A percentile compares a stretch with the other conserved stretches of the same genome.
Evolutionary conservation across 2,888 invertebrate genomes (phyloP).

Genomic region (Flabesymbios commensalis): DNA sequence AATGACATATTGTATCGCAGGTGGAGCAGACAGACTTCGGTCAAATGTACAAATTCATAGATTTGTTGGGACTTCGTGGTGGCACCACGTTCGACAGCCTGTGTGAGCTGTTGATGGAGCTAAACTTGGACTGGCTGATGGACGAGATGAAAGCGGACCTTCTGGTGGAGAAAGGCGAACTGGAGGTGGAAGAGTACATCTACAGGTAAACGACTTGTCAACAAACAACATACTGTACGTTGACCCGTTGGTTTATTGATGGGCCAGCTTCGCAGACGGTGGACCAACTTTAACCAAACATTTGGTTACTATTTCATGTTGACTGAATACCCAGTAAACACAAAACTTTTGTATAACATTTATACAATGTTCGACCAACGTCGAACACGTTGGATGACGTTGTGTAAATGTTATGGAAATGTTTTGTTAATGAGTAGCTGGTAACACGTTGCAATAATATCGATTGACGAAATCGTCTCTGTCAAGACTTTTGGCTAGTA

Average conservation of each 20-base stretch:
- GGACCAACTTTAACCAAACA: background rate
- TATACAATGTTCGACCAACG: no score
- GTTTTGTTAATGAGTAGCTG: no score
- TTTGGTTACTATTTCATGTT: background rate
- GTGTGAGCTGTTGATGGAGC: conserved; percentile 2
- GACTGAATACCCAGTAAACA: no score
- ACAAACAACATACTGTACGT: no score
- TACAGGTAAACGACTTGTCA: conserved; percentile 7
- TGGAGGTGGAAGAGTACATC: conserved; percentile 17
- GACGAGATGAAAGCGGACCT: conserved; percentile 13
- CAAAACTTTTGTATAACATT: no score
- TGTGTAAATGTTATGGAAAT: no score
- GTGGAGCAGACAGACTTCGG: conserved; percentile 7
- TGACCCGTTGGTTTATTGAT: background rate
- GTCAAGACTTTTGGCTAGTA: no score
- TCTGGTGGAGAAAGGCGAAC: conserved; percentile 9
- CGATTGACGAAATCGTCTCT: no score
- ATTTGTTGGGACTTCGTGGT: background rate
- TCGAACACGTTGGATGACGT: no score
- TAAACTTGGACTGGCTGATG: conserved; percentile 5
- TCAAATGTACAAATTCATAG: conserved; percentile 3
- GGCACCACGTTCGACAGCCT: conserved; percentile 4
- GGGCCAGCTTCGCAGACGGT: no score
- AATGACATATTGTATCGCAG: background rate
- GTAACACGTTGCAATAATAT: no score